These are phyloP conservation scores for Onychostruthus taczanowskii DNA, from an alignment of 2,113 vertebrate species.

Conservation along the genomic window DNA sequence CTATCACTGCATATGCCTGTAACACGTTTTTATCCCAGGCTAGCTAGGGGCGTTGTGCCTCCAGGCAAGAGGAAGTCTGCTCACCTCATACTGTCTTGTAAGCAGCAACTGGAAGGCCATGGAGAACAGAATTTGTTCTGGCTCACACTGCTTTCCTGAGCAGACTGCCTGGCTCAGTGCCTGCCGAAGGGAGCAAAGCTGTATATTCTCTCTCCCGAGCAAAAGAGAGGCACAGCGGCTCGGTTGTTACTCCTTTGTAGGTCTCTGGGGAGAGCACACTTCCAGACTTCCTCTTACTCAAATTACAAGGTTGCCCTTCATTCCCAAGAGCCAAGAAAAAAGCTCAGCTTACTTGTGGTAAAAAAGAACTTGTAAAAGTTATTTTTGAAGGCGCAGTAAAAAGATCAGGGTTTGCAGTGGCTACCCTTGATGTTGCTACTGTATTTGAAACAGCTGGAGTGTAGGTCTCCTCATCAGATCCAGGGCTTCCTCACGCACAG, in stretches of 20 bases:
- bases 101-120: background rate
- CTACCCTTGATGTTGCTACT: background rate
- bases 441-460: background rate
- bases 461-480: background rate
- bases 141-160: background rate
- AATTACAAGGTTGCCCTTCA: conserved; percentile 33
- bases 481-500: background rate
- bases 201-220: background rate
- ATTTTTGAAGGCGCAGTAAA: conserved; percentile 5
- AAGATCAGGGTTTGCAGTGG: background rate
- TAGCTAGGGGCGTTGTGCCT: background rate
- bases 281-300: conserved; percentile 22
- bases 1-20: background rate
- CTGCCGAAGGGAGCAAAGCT: background rate
- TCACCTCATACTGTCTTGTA: background rate
- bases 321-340: background rate
- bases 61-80: background rate
- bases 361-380: conserved; percentile 1
- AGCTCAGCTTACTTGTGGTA: background rate
- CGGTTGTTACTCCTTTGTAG: background rate
- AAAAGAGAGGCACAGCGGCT: fast-evolving
- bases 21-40: background rate
- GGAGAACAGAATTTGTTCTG: background rate
- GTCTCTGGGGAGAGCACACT: background rate
- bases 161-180: background rate